Evolutionary conservation across 2,113 vertebrate species (phyloP), one percentile per base, ranked within the genome.

Genomic region (Sporophila hypoxantha): DNA sequence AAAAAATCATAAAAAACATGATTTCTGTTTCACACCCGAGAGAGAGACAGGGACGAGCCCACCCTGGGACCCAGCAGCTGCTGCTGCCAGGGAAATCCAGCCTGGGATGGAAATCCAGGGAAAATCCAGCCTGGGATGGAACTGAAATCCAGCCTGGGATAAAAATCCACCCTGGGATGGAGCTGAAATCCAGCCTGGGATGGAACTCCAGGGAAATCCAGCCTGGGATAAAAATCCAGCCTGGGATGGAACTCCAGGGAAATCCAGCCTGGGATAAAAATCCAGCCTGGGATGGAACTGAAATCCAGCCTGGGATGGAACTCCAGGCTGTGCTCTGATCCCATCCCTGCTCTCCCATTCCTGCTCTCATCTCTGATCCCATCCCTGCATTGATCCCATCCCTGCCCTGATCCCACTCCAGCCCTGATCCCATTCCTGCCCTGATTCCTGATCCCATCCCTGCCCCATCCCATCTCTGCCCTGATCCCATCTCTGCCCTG

Each of bases 1-100:
- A 97, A 96, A 96, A 97, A 46, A 46, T 21, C 44, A 46, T 97
- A 95, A 96, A 97, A 97, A 97, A 96, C 94, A 92, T 97, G 94
- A 95, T 95, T 96, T 93, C 19, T 95, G 76, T 96, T 94, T 97
- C 94, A 95, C 92, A 95, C 89, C 95, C 75, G 2, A 91, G 69
- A 94, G 87, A 94, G 85, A 88, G 75, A 95, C 60, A 91, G 88
- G 85, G 88, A 95, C 47, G 37, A 94, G 91, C 53, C 83, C 85
- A 69, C 91, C 87, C 92, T 89, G 93, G 91, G 76, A 89, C 22
- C 90, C 94, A 70, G 44, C 89, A 65, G 91, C 82, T 94, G 92
- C 79, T 91, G 39, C 50, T 42, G 76, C 44, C 37, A 37, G 37
- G 65, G 23, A 66, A 81, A 90, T 49, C 60, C 61, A 26, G 55